phyloP scores from a whole-genome alignment of 2,888 invertebrate genomes.

The Cataglyphis albicans region DNA sequence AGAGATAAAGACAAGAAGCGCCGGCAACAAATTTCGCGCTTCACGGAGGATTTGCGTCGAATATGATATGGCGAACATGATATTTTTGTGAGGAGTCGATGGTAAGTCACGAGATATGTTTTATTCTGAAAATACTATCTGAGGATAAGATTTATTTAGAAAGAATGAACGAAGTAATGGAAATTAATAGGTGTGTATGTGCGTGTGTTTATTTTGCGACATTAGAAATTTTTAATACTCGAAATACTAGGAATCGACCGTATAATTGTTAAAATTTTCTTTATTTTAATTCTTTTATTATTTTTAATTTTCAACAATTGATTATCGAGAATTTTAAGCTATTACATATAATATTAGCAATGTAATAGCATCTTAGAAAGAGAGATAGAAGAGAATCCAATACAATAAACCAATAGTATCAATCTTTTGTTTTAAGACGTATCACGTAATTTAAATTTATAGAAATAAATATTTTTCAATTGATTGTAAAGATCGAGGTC shows the following conservation, averaged over 20 bases:
- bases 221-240: neutral
- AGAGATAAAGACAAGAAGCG: neutral
- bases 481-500: neutral
- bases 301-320: neutral
- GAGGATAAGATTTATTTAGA: neutral
- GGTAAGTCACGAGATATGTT: neutral
- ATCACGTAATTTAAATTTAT: neutral
- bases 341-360: neutral
- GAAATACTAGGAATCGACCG: neutral
- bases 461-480: neutral
- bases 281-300: neutral
- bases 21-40: conserved; percentile 25
- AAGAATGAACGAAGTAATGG: neutral
- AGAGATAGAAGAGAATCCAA: neutral
- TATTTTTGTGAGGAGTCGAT: conserved; percentile 20
- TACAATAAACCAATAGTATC: neutral
- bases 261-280: neutral
- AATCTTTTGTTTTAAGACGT: neutral
- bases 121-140: neutral
- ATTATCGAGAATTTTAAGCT: neutral
- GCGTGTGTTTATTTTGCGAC: neutral
- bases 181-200: neutral
- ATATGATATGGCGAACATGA: conserved; percentile 59
- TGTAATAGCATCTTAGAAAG: neutral
- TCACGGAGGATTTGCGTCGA: conserved; percentile 12